Percentiles rank a stretch among this genome's conserved stretches.
Conservation (phyloP, 2,888 invertebrate genomes). For the Xanthorhoe spadicearia region DNA sequence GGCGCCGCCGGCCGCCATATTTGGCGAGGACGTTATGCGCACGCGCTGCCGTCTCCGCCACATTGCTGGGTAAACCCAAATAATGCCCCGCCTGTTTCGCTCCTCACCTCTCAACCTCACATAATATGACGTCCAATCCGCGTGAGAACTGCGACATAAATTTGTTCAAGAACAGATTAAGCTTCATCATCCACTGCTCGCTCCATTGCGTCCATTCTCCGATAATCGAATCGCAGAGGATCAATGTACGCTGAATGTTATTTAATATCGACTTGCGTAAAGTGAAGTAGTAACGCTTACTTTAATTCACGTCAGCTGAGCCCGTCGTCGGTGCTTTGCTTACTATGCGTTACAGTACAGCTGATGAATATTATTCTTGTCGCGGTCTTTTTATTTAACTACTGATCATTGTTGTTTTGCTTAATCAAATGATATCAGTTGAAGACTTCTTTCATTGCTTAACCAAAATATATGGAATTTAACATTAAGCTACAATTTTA, state of each 20-base stretch:
- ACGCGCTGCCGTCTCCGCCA: slow-evolving; percentile 59
- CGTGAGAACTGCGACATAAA: slow-evolving; percentile 33
- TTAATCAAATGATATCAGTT: background rate
- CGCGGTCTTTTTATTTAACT: slow-evolving; percentile 6
- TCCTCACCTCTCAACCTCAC: slow-evolving; percentile 29
- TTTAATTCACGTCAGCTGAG: slow-evolving; percentile 27
- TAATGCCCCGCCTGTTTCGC: slow-evolving; percentile 41
- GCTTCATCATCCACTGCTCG: slow-evolving; percentile 28
- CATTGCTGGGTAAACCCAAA: slow-evolving; percentile 83
- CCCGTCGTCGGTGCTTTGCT: slow-evolving; percentile 16
- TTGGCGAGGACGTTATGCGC: slow-evolving; percentile 63
- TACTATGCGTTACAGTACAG: slow-evolving; percentile 28
- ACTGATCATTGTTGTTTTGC: background rate
- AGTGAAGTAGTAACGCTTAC: slow-evolving; percentile 12
- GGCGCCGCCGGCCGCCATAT: slow-evolving; percentile 58
- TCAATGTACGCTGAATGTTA: slow-evolving; percentile 20
- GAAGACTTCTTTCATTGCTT: too few relatives aligned
- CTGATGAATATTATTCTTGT: slow-evolving; percentile 28
- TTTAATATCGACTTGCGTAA: slow-evolving; percentile 10
- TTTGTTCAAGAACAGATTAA: slow-evolving; percentile 25
- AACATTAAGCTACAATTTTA: too few relatives aligned
- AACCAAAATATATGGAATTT: too few relatives aligned
- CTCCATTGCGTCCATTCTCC: slow-evolving; percentile 13
- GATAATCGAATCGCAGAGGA: slow-evolving; percentile 3
- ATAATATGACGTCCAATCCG: slow-evolving; percentile 36